A percentile compares a stretch with the other conserved stretches of the same genome.
Conservation (phyloP, 2,888 invertebrate genomes). For the Brenthis hecate region DNA sequence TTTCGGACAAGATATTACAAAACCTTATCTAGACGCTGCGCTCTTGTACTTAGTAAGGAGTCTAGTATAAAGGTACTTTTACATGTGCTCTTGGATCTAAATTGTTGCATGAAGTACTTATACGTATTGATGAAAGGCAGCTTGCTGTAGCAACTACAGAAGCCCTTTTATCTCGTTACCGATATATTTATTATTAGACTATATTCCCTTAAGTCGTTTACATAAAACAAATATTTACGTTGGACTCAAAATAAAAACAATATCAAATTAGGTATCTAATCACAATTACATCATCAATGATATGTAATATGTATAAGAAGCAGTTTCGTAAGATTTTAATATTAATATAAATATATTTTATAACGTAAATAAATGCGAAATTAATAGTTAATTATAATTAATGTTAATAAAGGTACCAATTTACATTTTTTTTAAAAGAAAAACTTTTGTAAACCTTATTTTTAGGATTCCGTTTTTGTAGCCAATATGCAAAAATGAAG, state of each 20-base stretch:
- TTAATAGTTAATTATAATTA: too few species aligned
- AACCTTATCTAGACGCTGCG: slow-evolving; percentile 21
- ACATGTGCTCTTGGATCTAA: slow-evolving; percentile 12
- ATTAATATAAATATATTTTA: too few species aligned
- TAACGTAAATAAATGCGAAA: too few species aligned
- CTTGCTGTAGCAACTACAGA: slow-evolving; percentile 13
- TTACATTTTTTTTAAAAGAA: too few species aligned
- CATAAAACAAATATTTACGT: neutral
- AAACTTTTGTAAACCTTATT: too few species aligned
- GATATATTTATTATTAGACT: slow-evolving; percentile 32
- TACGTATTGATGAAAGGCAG: slow-evolving; percentile 8
- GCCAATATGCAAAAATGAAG: too few species aligned
- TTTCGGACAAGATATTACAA: neutral
- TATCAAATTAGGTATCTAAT: neutral
- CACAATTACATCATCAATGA: neutral
- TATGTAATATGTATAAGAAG: too few species aligned
- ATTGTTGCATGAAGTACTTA: neutral
- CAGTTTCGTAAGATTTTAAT: too few species aligned
- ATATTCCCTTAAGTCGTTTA: slow-evolving; percentile 1
- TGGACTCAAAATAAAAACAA: neutral
- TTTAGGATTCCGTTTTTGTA: too few species aligned
- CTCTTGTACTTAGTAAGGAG: slow-evolving; percentile 17
- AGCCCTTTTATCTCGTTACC: slow-evolving; percentile 33
- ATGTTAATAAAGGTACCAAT: too few species aligned
- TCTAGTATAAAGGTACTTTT: slow-evolving; percentile 20